These are phyloP conservation scores for Sphaeramia orbicularis DNA, from an alignment of 2,797 vertebrate genomes.

Conservation along the genomic window DNA sequence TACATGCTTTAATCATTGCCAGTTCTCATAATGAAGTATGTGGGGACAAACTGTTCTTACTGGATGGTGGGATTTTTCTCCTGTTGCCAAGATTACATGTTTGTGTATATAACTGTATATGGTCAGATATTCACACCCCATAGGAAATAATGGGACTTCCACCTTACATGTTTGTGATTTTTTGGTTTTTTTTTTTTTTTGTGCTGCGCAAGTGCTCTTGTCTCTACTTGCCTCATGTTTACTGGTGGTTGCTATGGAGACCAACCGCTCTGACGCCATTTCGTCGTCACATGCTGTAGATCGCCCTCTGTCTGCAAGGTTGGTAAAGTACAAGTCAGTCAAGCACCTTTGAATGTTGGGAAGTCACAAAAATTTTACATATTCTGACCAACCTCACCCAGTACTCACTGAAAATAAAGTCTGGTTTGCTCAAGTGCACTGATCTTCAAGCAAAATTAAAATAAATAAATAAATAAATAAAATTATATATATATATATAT, in stretches of 20 bases:
- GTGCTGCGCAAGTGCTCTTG: slow-evolving; percentile 21
- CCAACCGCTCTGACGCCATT: slow-evolving; percentile 32
- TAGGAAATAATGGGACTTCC: slow-evolving; percentile 75
- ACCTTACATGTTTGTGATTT: slow-evolving; percentile 45
- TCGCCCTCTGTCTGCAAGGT: slow-evolving; percentile 53
- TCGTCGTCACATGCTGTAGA: slow-evolving; percentile 12
- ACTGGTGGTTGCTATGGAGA: slow-evolving; percentile 59
- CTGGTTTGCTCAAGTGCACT: too few species aligned
- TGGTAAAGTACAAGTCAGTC: slow-evolving; percentile 34
- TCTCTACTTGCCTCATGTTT: slow-evolving; percentile 59
- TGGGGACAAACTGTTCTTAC: slow-evolving; percentile 63
- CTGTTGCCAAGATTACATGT: slow-evolving; percentile 5
- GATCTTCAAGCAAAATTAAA: too few species aligned
- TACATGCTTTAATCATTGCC: slow-evolving; percentile 41
- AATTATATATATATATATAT: too few species aligned
- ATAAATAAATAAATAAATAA: too few species aligned
- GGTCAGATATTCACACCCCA: slow-evolving; percentile 19
- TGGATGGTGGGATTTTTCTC: slow-evolving; percentile 1
- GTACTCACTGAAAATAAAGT: background rate
- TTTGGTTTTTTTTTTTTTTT: too few species aligned
- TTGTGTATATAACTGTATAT: slow-evolving; percentile 26
- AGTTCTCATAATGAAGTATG: slow-evolving; percentile 38
- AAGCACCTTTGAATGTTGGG: slow-evolving; percentile 7
- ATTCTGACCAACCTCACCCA: slow-evolving; percentile 5
- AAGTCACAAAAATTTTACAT: slow-evolving; percentile 24